These are phyloP conservation scores for Sussaba pulchella DNA, from an alignment of 2,888 invertebrate species.

Conservation along the genomic window DNA sequence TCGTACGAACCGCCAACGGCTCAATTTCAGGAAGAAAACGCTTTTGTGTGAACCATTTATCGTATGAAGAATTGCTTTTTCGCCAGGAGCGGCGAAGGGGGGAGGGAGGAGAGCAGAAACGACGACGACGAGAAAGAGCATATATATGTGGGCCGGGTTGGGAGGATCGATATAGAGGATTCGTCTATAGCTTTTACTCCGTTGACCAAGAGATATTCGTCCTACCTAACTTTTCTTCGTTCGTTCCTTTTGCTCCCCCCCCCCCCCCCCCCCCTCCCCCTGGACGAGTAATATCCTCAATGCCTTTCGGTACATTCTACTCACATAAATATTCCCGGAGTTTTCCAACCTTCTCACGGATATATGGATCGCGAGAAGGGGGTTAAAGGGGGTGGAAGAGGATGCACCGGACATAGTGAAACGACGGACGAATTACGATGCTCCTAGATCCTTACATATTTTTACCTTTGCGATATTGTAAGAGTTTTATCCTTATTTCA, in stretches of 20 bases:
- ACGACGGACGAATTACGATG: not conserved
- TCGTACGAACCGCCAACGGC: no score
- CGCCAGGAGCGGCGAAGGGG: not conserved
- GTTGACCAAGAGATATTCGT: slow-evolving; percentile 23
- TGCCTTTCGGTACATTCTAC: no score
- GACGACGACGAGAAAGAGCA: not conserved
- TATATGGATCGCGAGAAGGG: not conserved
- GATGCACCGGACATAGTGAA: not conserved
- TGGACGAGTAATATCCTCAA: no score
- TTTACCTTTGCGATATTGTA: no score
- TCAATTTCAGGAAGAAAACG: slow-evolving; percentile 27
- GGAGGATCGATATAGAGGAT: slow-evolving; percentile 35
- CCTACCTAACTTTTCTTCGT: slow-evolving; percentile 12
- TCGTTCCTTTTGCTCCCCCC: not conserved
- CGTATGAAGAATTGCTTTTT: slow-evolving; percentile 38
- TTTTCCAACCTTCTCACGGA: slow-evolving; percentile 11
- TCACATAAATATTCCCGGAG: slow-evolving; percentile 25
- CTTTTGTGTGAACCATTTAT: slow-evolving; percentile 16
- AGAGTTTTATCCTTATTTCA: no score
- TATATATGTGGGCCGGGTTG: no score
- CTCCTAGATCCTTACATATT: not conserved
- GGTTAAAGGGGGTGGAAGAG: not conserved
- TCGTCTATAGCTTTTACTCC: not conserved
- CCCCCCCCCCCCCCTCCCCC: no score
- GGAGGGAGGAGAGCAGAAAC: no score